These are phyloP conservation scores for Dasyurus viverrinus DNA, from an alignment of 2,113 vertebrate species.

Conservation along the genomic window DNA sequence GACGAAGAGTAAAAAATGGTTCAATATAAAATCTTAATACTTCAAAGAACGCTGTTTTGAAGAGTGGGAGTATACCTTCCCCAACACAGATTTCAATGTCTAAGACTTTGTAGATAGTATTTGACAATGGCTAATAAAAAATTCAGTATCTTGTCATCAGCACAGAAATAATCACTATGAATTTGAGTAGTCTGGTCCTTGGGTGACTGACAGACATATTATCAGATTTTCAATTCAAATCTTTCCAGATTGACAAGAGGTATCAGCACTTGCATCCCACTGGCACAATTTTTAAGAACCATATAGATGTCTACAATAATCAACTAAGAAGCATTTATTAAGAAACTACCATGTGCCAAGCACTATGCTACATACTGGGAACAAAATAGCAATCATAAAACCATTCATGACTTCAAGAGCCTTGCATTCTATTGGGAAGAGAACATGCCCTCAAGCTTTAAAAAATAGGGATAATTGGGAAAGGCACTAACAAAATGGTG, in stretches of 20 bases:
- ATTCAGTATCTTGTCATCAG: background rate
- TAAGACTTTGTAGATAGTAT: background rate
- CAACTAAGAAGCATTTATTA: background rate
- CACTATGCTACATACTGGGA: background rate
- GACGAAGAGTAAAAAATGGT: background rate
- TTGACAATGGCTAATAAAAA: background rate
- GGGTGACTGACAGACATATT: background rate
- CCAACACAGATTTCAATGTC: background rate
- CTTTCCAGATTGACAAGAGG: background rate
- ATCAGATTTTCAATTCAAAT: background rate
- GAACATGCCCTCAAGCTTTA: background rate
- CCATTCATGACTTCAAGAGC: background rate
- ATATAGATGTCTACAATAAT: background rate
- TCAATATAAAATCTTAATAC: background rate
- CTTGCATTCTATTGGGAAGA: background rate
- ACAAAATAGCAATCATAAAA: background rate
- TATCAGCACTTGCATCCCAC: background rate
- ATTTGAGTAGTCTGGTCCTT: background rate
- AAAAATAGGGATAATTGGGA: background rate
- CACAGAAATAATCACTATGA: background rate
- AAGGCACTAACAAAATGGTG: background rate
- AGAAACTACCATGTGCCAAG: background rate
- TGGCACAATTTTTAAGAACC: background rate
- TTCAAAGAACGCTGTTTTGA: background rate
- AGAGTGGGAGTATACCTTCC: background rate